These are phyloP conservation scores for Eupeodes luniger DNA, from an alignment of 2,888 invertebrate species.

Conservation along the genomic window DNA sequence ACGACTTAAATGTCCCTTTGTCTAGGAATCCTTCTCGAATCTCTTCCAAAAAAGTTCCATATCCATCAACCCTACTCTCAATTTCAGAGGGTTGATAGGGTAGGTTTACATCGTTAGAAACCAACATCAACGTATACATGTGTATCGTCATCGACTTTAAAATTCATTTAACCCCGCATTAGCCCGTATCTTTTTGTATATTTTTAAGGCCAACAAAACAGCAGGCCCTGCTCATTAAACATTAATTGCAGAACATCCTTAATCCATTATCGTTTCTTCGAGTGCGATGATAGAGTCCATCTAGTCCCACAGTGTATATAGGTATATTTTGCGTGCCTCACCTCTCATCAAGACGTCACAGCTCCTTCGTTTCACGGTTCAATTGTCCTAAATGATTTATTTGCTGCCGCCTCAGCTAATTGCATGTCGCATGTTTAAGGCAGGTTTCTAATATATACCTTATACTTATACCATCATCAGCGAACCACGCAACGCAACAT, in stretches of 20 bases:
- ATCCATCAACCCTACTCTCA: background rate
- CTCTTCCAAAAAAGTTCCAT: background rate
- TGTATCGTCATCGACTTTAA: constrained; percentile 48
- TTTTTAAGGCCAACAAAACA: constrained; percentile 11
- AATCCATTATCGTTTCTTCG: constrained; percentile 68
- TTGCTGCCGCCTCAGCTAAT: constrained; percentile 62
- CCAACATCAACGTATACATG: no score
- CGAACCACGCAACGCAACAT: background rate
- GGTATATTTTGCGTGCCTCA: constrained; percentile 10
- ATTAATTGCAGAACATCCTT: constrained; percentile 71
- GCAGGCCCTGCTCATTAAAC: constrained; percentile 60
- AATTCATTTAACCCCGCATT: constrained; percentile 74
- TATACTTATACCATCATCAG: no score
- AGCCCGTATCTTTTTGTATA: constrained; percentile 56
- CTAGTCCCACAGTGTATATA: background rate
- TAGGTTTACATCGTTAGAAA: background rate
- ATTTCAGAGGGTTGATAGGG: background rate
- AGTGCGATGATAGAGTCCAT: background rate
- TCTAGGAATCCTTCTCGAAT: constrained; percentile 31
- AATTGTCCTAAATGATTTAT: constrained; percentile 71
- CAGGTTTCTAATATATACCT: constrained; percentile 20
- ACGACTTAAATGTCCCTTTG: constrained; percentile 48
- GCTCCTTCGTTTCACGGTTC: constrained; percentile 58
- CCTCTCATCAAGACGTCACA: constrained; percentile 56
- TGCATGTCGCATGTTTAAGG: constrained; percentile 59